A percentile compares a stretch with the other conserved stretches of the same genome.
phyloP scores from a whole-genome alignment of 2,113 vertebrate genomes.

The Sinocyclocheilus maitianheensis region DNA sequence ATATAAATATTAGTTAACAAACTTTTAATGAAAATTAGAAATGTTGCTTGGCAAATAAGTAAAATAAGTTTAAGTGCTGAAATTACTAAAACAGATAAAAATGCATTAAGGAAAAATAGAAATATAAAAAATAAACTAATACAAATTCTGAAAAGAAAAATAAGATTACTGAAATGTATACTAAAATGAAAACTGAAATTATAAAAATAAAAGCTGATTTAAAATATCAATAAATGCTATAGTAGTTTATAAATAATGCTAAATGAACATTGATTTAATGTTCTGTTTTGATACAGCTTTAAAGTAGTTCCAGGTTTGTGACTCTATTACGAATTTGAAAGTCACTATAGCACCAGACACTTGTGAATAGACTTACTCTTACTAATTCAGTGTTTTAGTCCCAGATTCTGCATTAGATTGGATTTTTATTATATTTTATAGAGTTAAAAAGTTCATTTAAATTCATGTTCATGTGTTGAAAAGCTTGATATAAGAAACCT shows the following conservation, averaged over 20 bases:
- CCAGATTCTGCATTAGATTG: not conserved
- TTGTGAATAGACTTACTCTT: not conserved
- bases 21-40: not conserved
- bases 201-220: not conserved
- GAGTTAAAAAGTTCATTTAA: not conserved
- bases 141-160: not conserved
- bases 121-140: not conserved
- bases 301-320: not conserved
- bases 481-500: not conserved
- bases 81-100: not conserved
- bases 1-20: not conserved
- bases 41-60: not conserved
- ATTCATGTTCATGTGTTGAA: not conserved
- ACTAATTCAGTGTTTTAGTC: not conserved
- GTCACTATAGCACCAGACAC: not conserved
- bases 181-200: not conserved
- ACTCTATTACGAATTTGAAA: not conserved
- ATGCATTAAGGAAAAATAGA: not conserved
- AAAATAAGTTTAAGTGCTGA: not conserved
- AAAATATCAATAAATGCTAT: not conserved
- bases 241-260: not conserved
- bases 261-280: not conserved
- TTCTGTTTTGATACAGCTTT: not conserved
- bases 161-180: not conserved
- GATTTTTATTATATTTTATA: not conserved